Conservation (phyloP, 2,797 vertebrate genomes). For the Lutjanus argentimaculatus region DNA sequence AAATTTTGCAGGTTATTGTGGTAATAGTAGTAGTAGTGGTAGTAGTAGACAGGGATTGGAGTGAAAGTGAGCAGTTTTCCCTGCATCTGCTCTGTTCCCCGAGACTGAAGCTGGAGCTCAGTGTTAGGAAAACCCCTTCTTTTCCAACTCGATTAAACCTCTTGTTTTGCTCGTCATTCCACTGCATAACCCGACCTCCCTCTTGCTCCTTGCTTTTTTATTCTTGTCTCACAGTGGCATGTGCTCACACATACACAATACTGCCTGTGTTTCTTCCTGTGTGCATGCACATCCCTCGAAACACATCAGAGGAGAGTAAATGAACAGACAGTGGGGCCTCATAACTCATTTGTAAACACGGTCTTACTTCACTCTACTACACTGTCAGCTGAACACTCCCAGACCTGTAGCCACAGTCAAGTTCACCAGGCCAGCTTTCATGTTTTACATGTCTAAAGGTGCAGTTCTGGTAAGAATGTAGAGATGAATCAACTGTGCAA, state of each 20-base stretch:
- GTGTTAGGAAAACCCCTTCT: constrained; percentile 26
- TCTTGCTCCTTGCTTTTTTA: constrained; percentile 28
- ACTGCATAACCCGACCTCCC: neutral
- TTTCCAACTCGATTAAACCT: constrained; percentile 9
- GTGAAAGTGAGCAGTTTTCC: neutral
- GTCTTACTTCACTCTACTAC: neutral
- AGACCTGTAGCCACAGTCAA: constrained; percentile 1
- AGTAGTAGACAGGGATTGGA: neutral
- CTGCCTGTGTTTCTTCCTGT: constrained; percentile 25
- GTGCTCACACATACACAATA: neutral
- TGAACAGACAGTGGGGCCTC: constrained; percentile 16
- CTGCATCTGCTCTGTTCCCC: constrained; percentile 10
- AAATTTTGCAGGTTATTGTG: neutral
- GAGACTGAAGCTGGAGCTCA: neutral
- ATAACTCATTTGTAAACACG: constrained; percentile 28
- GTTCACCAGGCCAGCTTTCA: constrained; percentile 4
- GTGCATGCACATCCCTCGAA: constrained; percentile 8
- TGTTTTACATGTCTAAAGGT: constrained; percentile 22
- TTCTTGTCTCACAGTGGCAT: neutral
- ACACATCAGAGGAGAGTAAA: constrained; percentile 28
- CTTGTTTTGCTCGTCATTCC: constrained; percentile 30
- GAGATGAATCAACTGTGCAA: constrained; percentile 10
- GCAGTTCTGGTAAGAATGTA: constrained; percentile 13
- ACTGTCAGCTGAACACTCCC: constrained; percentile 16
- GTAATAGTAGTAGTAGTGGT: neutral